These are phyloP conservation scores for Zapus hudsonius DNA, from an alignment of 2,113 vertebrate species.

Conservation along the genomic window DNA sequence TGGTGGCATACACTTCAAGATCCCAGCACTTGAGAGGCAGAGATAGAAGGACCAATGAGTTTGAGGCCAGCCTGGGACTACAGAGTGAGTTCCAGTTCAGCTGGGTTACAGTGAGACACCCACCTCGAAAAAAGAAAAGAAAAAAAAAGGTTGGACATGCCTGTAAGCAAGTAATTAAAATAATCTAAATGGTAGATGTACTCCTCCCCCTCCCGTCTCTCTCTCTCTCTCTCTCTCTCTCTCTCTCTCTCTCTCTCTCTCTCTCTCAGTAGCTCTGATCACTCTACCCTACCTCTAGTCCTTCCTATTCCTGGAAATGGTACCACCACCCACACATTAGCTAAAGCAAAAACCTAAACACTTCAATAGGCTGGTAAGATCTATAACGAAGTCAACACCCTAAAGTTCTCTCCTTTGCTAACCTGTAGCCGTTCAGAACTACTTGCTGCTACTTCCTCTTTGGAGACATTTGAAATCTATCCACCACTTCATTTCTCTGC, in stretches of 20 bases:
- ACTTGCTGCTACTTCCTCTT: neutral
- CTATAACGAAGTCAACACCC: too few relatives aligned
- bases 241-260: neutral
- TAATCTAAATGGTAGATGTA: neutral
- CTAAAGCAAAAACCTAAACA: conserved; percentile 8
- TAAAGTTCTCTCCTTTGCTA: neutral
- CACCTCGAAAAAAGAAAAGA: too few relatives aligned
- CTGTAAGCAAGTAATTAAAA: neutral
- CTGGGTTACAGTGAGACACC: too few relatives aligned
- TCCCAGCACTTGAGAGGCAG: too few relatives aligned
- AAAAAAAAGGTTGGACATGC: too few relatives aligned
- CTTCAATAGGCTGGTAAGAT: too few relatives aligned
- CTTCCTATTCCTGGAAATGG: neutral
- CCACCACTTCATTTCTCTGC: neutral
- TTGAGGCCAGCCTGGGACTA: too few relatives aligned
- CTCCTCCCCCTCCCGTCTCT: neutral
- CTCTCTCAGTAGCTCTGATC: neutral
- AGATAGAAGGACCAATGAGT: too few relatives aligned
- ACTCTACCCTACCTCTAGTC: neutral
- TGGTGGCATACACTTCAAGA: too few relatives aligned
- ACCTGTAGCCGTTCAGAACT: neutral
- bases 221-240: neutral
- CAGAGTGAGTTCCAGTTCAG: too few relatives aligned
- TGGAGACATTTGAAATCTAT: neutral
- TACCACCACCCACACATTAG: neutral